Percentiles rank a stretch among this genome's conserved stretches.
Conservation (phyloP, 2,888 invertebrate genomes). For the Temnothorax unifasciatus region DNA sequence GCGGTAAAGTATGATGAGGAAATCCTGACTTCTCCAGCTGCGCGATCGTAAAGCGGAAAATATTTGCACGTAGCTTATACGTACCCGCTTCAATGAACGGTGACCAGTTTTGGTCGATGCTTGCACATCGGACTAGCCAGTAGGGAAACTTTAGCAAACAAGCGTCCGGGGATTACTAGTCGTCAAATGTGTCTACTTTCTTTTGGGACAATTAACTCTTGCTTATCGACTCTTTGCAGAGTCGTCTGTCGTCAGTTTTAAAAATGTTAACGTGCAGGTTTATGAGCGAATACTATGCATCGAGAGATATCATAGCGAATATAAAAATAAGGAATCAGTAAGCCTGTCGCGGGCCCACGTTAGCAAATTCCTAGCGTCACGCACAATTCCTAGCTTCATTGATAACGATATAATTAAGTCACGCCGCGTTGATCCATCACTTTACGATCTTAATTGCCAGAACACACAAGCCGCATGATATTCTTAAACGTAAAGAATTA, state of each 20-base stretch:
- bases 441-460: constrained; percentile 59
- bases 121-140: constrained; percentile 77
- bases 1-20: constrained; percentile 46
- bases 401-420: constrained; percentile 20
- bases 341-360: too few relatives aligned
- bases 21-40: constrained; percentile 38
- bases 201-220: constrained; percentile 47
- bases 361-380: constrained; percentile 14
- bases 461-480: constrained; percentile 43
- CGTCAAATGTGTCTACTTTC: constrained; percentile 53
- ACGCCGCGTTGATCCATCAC: background rate
- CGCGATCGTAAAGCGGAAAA: constrained; percentile 71
- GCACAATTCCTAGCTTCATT: constrained; percentile 1
- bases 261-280: background rate
- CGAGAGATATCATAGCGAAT: background rate
- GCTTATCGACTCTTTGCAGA: constrained; percentile 4
- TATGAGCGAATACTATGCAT: background rate
- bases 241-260: background rate
- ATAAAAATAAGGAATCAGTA: background rate
- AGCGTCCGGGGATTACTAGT: constrained; percentile 37
- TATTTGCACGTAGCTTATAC: constrained; percentile 80
- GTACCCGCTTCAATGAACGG: constrained; percentile 75
- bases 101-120: constrained; percentile 73
- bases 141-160: constrained; percentile 64
- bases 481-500: constrained; percentile 65